Conservation (phyloP, 2,113 vertebrate genomes). For the Lipotes vexillifer region DNA sequence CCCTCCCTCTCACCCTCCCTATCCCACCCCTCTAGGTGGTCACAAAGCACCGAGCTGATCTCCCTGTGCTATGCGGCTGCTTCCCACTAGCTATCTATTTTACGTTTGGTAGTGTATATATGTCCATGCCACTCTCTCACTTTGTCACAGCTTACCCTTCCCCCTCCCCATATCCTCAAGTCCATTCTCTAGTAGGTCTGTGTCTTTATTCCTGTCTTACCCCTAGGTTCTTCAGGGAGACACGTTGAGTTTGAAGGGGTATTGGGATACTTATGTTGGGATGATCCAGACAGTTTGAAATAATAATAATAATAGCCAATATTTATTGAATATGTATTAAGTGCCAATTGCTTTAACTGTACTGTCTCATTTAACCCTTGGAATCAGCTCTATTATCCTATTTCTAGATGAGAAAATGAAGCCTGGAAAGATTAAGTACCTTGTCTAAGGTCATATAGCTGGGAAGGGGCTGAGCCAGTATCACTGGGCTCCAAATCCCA, state of each 20-base stretch:
- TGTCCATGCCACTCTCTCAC: too few species aligned
- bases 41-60: too few species aligned
- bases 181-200: too few species aligned
- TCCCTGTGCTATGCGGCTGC: too few species aligned
- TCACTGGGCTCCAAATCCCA: not conserved
- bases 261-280: not conserved
- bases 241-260: not conserved
- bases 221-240: too few species aligned
- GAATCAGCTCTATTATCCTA: not conserved
- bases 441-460: not conserved
- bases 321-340: not conserved
- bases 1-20: too few species aligned
- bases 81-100: too few species aligned
- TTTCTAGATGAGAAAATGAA: slow-evolving; percentile 2
- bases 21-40: too few species aligned
- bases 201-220: too few species aligned
- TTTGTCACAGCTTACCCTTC: too few species aligned
- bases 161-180: too few species aligned
- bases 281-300: not conserved
- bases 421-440: not conserved
- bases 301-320: not conserved
- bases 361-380: not conserved
- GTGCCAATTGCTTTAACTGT: not conserved
- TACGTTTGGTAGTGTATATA: too few species aligned
- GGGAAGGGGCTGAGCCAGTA: not conserved